Conservation (phyloP, 2,888 invertebrate species). For the Acrocera orbiculus region DNA sequence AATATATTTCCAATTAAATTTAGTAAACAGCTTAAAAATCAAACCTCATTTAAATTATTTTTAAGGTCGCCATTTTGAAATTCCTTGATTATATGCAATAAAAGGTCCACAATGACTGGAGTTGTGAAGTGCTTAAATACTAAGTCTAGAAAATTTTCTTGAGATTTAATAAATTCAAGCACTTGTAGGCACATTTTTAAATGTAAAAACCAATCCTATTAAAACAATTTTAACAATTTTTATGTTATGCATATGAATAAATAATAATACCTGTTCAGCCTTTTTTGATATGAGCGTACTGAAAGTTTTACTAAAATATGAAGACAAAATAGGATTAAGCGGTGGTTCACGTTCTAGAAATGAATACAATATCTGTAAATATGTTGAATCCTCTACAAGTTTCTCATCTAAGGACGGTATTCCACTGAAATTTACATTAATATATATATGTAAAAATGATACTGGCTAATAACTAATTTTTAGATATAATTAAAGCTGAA, state of each 20-base stretch:
- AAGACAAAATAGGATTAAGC: conserved; percentile 83
- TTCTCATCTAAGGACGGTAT: conserved; percentile 72
- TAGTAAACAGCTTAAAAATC: conserved; percentile 12
- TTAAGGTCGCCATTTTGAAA: conserved; percentile 59
- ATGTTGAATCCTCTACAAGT: conserved; percentile 57
- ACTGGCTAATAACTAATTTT: no score
- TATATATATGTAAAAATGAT: neutral
- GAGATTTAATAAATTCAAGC: conserved; percentile 76
- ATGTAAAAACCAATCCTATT: conserved; percentile 73
- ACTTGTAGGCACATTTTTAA: conserved; percentile 83
- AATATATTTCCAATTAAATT: neutral
- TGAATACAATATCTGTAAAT: conserved; percentile 70
- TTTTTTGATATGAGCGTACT: conserved; percentile 75
- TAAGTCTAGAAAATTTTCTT: conserved; percentile 71
- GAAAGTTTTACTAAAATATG: conserved; percentile 91
- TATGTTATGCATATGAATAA: neutral
- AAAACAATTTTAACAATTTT: neutral
- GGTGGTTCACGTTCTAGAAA: conserved; percentile 77
- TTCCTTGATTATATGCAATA: conserved; percentile 67
- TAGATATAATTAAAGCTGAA: no score
- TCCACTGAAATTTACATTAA: conserved; percentile 35
- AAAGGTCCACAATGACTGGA: conserved; percentile 86
- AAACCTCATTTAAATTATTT: conserved; percentile 51
- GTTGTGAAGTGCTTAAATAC: conserved; percentile 81
- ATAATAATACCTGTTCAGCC: conserved; percentile 53